phyloP scores from a whole-genome alignment of 2,113 vertebrate species.

The Potamarius usumacintae region DNA sequence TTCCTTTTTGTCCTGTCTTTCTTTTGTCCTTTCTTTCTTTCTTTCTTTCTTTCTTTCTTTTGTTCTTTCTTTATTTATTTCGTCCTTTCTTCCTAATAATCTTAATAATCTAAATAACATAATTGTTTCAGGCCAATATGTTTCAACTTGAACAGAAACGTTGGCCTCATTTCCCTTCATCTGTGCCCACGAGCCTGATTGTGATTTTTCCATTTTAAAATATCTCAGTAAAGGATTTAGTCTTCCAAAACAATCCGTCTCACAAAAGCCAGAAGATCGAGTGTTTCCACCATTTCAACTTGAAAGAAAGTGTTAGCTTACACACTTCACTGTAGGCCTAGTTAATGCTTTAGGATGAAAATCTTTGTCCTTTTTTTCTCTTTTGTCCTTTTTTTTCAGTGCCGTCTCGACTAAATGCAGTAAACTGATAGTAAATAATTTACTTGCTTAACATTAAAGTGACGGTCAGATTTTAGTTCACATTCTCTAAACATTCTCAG shows the following conservation, averaged over 20 bases:
- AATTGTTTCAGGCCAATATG: neutral
- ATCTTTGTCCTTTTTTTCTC: neutral
- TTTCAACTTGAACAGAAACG: neutral
- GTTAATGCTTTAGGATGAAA: neutral
- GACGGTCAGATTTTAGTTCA: neutral
- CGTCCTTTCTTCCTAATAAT: neutral
- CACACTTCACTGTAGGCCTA: neutral
- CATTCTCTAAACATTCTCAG: too few relatives aligned
- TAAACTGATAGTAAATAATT: neutral
- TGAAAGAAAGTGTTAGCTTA: neutral
- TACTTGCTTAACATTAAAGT: neutral
- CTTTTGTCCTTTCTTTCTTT: accelerated
- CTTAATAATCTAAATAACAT: neutral
- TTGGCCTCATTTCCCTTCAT: neutral
- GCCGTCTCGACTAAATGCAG: neutral
- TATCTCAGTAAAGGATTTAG: neutral
- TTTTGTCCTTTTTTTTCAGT: neutral
- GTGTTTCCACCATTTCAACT: neutral
- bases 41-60: accelerated
- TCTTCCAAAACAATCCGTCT: neutral
- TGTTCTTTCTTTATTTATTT: too few relatives aligned
- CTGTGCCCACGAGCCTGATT: neutral
- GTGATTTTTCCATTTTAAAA: neutral
- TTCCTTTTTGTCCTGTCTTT: accelerated
- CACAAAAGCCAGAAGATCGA: neutral